A percentile compares a stretch with the other conserved stretches of the same genome.
phyloP scores from a whole-genome alignment of 1,140 invertebrate genomes.

The Aphelenchoides avenae region DNA sequence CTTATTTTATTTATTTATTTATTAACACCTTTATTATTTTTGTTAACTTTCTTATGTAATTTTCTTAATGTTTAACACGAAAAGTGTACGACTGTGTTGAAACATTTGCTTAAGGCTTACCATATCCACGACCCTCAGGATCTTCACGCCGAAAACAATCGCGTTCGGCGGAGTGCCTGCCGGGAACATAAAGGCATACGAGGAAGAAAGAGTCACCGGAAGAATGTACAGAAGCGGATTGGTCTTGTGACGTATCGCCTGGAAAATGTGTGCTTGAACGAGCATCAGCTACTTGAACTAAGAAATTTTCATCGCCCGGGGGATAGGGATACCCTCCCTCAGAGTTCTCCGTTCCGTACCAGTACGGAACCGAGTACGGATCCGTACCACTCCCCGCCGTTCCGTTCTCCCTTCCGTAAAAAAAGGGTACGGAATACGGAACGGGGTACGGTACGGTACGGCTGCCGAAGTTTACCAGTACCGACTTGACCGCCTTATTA shows the following conservation, averaged over 20 bases:
- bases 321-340: too few species aligned
- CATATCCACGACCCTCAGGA: constrained; percentile 61
- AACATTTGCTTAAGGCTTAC: constrained; percentile 21
- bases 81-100: constrained; percentile 2
- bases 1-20: too few species aligned
- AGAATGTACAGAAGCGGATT: constrained; percentile 83
- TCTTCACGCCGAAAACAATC: constrained; percentile 71
- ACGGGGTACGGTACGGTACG: too few species aligned
- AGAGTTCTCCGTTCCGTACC: too few species aligned
- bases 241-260: constrained; percentile 62
- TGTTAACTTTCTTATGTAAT: neutral
- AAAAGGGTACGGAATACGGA: too few species aligned
- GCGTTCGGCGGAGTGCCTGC: constrained; percentile 88
- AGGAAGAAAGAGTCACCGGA: constrained; percentile 74
- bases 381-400: too few species aligned
- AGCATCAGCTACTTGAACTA: too few species aligned
- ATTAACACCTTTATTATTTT: neutral
- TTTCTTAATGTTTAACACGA: neutral
- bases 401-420: too few species aligned
- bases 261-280: constrained; percentile 25
- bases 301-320: too few species aligned
- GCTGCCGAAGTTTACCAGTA: too few species aligned
- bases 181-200: constrained; percentile 73
- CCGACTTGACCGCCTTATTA: too few species aligned
- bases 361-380: too few species aligned